Evolutionary conservation across 2,113 vertebrate genomes (phyloP), one percentile per base, ranked within the genome.

Genomic region (Platanista minor): DNA sequence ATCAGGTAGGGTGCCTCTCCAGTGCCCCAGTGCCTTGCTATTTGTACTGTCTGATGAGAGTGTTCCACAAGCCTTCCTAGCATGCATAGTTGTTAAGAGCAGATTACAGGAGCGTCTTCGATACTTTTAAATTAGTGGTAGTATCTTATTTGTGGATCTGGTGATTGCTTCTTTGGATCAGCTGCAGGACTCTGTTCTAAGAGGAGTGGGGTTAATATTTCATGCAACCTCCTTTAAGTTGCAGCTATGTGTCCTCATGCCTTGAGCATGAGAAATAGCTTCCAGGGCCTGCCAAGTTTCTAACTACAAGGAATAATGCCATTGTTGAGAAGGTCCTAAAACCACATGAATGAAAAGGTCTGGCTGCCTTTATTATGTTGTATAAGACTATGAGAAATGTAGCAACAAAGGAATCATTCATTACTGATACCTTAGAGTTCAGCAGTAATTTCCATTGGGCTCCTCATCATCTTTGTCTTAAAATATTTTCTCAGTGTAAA

Each of bases 401-500:
- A 52, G 57, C 43, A 83, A 74, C 52, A 41, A 80, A 97, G 39
- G 11, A 90, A 77, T 78, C 15, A 71, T 27, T 88, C 23, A 41
- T 17, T 66, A 36, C 21, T 39, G 18, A 74, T 64, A 39, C 25
- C 15, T 59, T 75, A 66, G 36, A 93, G 33, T 25, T 72, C 49
- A 33, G 14, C 43, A 69, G 18, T 27, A 39, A 49, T 80, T 93
- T 89, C 83, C 64, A 46, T 1, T 39, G n/a, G 54, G 46, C 10
- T 66, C 6, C 71, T 94, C 64, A 39, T 94, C 77, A 57, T 36
- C 29, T 94, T 94, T 92, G 62, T 87, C 39, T 91, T 82, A 39
- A 96, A 95, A 80, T 59, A 83, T 87, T 91, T 93, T 71, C 83
- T 96, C 39, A 66, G 10, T 87, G 39, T 89, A 43, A 75, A 95